These are phyloP conservation scores for Poecilus cupreus DNA, from an alignment of 2,888 invertebrate species.

Conservation along the genomic window DNA sequence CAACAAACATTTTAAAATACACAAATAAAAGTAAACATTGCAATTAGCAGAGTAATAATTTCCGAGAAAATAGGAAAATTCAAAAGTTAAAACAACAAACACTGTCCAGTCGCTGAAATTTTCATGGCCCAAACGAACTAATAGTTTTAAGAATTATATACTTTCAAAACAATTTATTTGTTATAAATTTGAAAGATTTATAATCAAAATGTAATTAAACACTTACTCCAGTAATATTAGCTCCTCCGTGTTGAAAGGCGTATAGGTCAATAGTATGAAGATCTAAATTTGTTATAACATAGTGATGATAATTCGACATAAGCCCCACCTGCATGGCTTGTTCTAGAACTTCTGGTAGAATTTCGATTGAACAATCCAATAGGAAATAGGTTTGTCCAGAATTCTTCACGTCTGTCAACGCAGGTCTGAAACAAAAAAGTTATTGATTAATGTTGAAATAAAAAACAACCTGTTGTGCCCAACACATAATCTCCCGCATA, in stretches of 20 bases:
- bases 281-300: conserved; percentile 87
- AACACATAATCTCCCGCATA: too few species aligned
- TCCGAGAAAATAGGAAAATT: conserved; percentile 30
- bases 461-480: too few species aligned
- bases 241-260: conserved; percentile 85
- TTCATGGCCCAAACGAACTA: too few species aligned
- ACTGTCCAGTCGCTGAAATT: conserved; percentile 1
- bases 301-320: conserved; percentile 86
- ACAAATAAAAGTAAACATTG: conserved; percentile 43
- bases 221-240: conserved; percentile 84
- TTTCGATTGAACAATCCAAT: conserved; percentile 81
- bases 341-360: conserved; percentile 75
- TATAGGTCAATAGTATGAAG: conserved; percentile 87
- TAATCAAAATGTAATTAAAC: not conserved
- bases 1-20: conserved; percentile 47
- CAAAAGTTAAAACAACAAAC: conserved; percentile 12
- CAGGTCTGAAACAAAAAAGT: conserved; percentile 71
- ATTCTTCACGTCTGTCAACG: conserved; percentile 82
- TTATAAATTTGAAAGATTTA: not conserved
- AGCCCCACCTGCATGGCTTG: conserved; percentile 92
- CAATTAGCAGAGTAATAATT: conserved; percentile 1
- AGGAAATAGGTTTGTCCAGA: conserved; percentile 82
- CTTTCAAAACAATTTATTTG: too few species aligned
- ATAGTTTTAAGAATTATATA: not conserved
- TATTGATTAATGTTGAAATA: too few species aligned